These are phyloP conservation scores for Rhinophrynus dorsalis DNA, from an alignment of 2,797 vertebrate species.

Conservation along the genomic window DNA sequence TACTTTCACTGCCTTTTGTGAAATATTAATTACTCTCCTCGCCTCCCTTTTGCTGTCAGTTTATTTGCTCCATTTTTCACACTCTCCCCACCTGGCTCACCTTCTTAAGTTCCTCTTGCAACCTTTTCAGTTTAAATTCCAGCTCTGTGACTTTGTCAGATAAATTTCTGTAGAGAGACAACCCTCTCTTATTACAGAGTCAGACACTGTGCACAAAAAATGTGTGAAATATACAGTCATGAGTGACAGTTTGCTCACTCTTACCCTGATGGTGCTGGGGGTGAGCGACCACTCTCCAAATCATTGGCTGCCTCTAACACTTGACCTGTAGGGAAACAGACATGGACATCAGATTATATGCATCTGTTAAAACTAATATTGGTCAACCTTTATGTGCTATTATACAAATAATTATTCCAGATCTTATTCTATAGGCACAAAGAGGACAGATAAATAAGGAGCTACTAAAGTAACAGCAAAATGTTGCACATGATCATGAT, in stretches of 20 bases:
- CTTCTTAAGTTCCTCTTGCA: conserved; percentile 90
- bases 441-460: no score
- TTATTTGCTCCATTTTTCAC: not conserved
- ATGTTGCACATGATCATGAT: no score
- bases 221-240: not conserved
- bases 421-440: no score
- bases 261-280: conserved; percentile 30
- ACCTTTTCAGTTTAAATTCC: conserved; percentile 83
- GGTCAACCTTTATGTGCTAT: no score
- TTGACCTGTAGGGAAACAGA: conserved; percentile 20
- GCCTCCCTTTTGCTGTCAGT: no score
- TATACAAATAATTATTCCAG: no score
- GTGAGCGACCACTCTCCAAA: conserved; percentile 1
- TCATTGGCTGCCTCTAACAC: conserved; percentile 11
- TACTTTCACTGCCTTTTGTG: no score
- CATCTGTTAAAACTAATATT: no score
- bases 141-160: conserved; percentile 88
- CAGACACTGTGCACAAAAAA: not conserved
- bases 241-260: no score
- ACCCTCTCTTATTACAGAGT: not conserved
- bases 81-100: conserved; percentile 59
- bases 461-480: no score
- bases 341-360: not conserved
- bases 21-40: no score
- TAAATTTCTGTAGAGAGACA: conserved; percentile 53